Percentiles rank a stretch among this genome's conserved stretches.
These are phyloP conservation scores for Conistra vaccinii DNA, from an alignment of 2,888 invertebrate species.

Conservation along the genomic window DNA sequence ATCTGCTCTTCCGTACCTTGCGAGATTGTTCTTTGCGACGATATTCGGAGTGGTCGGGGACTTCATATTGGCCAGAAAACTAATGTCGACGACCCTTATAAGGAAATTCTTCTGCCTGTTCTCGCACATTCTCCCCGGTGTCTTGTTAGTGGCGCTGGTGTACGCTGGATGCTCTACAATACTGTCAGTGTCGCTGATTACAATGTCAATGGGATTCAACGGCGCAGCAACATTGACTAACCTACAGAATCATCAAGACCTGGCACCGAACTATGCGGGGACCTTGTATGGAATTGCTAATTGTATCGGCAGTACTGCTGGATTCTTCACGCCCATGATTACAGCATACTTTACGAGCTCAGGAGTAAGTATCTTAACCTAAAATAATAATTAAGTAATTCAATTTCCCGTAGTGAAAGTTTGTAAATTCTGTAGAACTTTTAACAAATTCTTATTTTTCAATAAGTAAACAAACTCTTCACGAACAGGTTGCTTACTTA, in stretches of 20 bases:
- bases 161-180: constrained; percentile 92
- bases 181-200: constrained; percentile 92
- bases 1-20: constrained; percentile 93
- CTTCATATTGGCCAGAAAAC: constrained; percentile 85
- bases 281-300: constrained; percentile 95
- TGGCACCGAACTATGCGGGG: constrained; percentile 95
- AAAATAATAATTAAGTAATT: background rate
- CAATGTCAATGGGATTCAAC: constrained; percentile 92
- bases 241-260: constrained; percentile 93
- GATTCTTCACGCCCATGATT: constrained; percentile 94
- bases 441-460: background rate
- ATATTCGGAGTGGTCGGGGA: constrained; percentile 94
- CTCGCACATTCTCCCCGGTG: constrained; percentile 90
- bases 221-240: constrained; percentile 92
- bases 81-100: constrained; percentile 86
- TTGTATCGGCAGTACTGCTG: constrained; percentile 93
- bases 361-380: constrained; percentile 81
- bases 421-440: background rate
- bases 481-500: too few relatives aligned
- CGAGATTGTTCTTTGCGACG: constrained; percentile 92
- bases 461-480: too few relatives aligned
- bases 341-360: constrained; percentile 92
- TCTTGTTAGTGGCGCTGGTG: constrained; percentile 89
- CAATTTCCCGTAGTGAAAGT: background rate
- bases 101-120: constrained; percentile 92